These are phyloP conservation scores for Drosophila orosa DNA, from an alignment of 1,140 invertebrate genomes.

Conservation along the genomic window DNA sequence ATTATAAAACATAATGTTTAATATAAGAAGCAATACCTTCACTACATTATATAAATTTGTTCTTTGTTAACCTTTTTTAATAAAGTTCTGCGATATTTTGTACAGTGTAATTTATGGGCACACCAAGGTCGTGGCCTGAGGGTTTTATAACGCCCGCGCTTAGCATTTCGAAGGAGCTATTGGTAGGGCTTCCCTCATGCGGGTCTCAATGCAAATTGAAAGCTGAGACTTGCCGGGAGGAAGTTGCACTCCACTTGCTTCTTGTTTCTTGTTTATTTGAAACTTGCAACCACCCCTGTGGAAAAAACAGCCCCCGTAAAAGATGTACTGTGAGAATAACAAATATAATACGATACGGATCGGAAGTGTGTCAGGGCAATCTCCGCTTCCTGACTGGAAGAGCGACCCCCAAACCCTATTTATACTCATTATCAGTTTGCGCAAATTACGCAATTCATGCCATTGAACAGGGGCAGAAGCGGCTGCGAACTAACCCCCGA, in stretches of 20 bases:
- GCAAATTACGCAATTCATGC: conserved; percentile 71
- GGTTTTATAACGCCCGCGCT: conserved; percentile 31
- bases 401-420: conserved; percentile 9
- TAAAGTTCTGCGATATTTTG: neutral
- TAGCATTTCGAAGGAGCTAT: conserved; percentile 23
- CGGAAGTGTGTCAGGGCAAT: conserved; percentile 70
- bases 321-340: conserved; percentile 26
- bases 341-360: conserved; percentile 69
- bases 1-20: too few relatives aligned
- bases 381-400: conserved; percentile 60
- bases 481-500: conserved; percentile 21
- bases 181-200: conserved; percentile 26
- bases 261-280: conserved; percentile 11
- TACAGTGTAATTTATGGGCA: conserved; percentile 25
- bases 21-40: too few relatives aligned
- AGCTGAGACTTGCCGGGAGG: conserved; percentile 39
- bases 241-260: conserved; percentile 37
- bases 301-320: conserved; percentile 9
- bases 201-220: conserved; percentile 32
- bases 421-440: conserved; percentile 65
- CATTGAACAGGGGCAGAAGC: conserved; percentile 25
- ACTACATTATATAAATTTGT: neutral
- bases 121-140: conserved; percentile 56
- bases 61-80: too few relatives aligned
- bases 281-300: conserved; percentile 26